Evolutionary conservation across 2,113 vertebrate genomes (phyloP), one percentile per base, ranked within the genome.

Genomic region (Amphiprion ocellaris): DNA sequence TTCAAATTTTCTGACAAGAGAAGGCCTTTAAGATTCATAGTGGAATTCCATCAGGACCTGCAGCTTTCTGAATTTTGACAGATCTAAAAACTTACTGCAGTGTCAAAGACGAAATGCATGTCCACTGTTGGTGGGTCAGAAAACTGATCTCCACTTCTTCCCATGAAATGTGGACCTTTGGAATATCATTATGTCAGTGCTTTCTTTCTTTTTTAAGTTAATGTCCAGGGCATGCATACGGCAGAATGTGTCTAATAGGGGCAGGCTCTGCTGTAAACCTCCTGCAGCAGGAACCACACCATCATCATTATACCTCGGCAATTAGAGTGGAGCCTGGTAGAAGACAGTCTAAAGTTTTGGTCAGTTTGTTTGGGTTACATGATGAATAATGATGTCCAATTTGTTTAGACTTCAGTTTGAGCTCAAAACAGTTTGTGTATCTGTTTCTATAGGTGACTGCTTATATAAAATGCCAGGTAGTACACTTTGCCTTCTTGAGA

Each of bases 171-270:
- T 37, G 19, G 53, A 60, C 52, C 58, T 73, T 33, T 73, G 33
- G 16, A 28, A 19, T 58, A 66, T 85, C 19, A 63, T 72, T 77
- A 85, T 77, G 76, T 64, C 16, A 74, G 26, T 10, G 61, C 52
- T 44, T 44, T 44, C 11, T 44, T 44, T 15, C 14, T 44, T 44
- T 15, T 44, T 44, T 12, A 15, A 44, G 41, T 14, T 23, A 47
- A 53, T 19, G 23, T 26, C 23, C 16, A 19, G 52, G 10, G 24
- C 56, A 46, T n/a, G 10, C 46, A 55, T 33, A 15, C 30, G 23
- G 61, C 41, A 50, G 44, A 21, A 58, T 69, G 49, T 59, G n/a
- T 53, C 46, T 21, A 15, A 47, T 33, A 39, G 46, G 59, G 59
- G 44, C 21, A 15, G 14, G 41, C 8, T 69, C 44, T 74, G 37